Percentiles rank a stretch among this genome's conserved stretches.
Conservation (phyloP, 2,113 vertebrate genomes). For the Acanthochromis polyacanthus region DNA sequence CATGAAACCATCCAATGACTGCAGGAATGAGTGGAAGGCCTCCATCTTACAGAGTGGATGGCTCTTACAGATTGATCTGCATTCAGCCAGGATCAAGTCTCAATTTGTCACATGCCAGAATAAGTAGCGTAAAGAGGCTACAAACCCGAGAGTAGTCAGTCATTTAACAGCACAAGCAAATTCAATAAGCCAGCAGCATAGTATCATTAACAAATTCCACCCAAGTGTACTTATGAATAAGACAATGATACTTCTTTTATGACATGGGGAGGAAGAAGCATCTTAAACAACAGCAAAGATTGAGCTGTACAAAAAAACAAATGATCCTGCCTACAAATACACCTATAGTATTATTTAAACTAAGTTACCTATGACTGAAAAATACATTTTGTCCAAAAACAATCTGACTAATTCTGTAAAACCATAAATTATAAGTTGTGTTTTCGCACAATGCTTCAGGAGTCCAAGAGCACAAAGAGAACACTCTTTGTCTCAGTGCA, state of each 20-base stretch:
- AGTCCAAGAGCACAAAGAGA: slow-evolving; percentile 62
- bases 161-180: slow-evolving; percentile 59
- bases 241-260: slow-evolving; percentile 27
- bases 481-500: slow-evolving; percentile 70
- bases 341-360: slow-evolving; percentile 1
- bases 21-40: slow-evolving; percentile 51
- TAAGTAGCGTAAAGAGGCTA: slow-evolving; percentile 63
- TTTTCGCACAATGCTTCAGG: slow-evolving; percentile 41
- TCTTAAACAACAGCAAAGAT: not conserved
- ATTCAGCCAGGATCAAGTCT: slow-evolving; percentile 66
- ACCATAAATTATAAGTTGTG: slow-evolving; percentile 5
- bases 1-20: slow-evolving; percentile 53
- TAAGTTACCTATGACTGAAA: not conserved
- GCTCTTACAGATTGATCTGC: slow-evolving; percentile 65
- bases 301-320: not conserved
- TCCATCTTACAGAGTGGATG: slow-evolving; percentile 65
- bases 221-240: slow-evolving; percentile 42
- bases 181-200: slow-evolving; percentile 45
- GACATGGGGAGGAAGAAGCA: not conserved
- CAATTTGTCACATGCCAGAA: slow-evolving; percentile 68
- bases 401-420: slow-evolving; percentile 7
- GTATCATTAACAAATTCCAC: slow-evolving; percentile 49
- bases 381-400: not conserved
- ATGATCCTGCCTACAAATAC: not conserved
- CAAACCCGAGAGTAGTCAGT: slow-evolving; percentile 47